Base-by-base conservation (phyloP, 2,797 vertebrate genomes). In the Ispidina picta region DNA sequence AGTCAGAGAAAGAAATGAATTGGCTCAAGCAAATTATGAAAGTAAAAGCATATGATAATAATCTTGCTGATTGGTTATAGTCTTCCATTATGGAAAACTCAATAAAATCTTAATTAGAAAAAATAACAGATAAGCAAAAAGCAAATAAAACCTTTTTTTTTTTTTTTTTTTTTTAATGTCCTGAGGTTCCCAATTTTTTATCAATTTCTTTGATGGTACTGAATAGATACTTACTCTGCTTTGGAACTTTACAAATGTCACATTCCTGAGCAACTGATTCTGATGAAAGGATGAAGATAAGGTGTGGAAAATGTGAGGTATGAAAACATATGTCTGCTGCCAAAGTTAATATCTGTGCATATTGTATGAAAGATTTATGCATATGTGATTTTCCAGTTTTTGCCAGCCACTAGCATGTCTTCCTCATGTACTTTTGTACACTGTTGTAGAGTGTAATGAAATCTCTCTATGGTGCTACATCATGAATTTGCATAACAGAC, bases 51-150 rank as follows among this genome's bases (percentile, higher is more conserved):
- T 86, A 73, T 62, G 48, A 91, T 94, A 94, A 88, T 86, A 80
- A 35, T 86, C 92, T 48, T 77, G 35, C 65, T 90, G 48, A 84
- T 86, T 88, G 54, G 80, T 89, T 92, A 65, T 52, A 93, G 71
- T 71, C 37, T 88, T 92, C 75, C 39, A 65, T 82, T 93, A 77
- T 41, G 28, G 51, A 91, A 88, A 95, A 84, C 51, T 88, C 85
- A 91, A 87, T 89, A 83, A 91, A 91, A 88, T 89, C 33, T 91
- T 93, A 91, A 92, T 93, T 92, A 93, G 29, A 14, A 86, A 82
- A 54, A 10, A 10, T 22, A 21, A 65, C 22, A 91, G 82, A 89
- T 91, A 92, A 92, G 71, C 18, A 86, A 84, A 89, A 88, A 76
- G 15, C 59, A 89, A 88, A 80, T 75, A 78, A 89, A 88, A 88